Evolutionary conservation across 1,140 invertebrate genomes (phyloP).

Genomic region (Lasioglossum baleicum): DNA sequence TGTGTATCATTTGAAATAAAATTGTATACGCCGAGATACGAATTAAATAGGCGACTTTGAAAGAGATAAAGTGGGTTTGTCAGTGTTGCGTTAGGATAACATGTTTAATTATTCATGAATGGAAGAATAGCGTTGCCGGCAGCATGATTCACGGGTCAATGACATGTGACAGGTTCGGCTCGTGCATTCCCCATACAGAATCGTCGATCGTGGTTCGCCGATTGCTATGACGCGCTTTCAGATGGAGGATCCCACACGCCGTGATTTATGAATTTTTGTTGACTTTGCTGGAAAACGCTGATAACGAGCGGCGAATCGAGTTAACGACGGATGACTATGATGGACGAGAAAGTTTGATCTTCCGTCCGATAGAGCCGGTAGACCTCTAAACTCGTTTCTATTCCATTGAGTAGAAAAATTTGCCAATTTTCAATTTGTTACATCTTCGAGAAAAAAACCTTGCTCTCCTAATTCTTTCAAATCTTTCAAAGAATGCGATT

Average conservation of each 20-base stretch:
- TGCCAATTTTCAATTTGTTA: no score
- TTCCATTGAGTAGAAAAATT: no score
- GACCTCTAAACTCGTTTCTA: no score
- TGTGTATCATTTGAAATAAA: no score
- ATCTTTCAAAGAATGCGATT: no score
- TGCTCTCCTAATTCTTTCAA: no score
- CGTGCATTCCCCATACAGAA: conserved; percentile 9
- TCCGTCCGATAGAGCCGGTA: no score
- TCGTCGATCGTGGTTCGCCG: conserved; percentile 1
- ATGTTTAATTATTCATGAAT: conserved; percentile 22
- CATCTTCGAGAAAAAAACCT: no score
- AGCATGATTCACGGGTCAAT: background rate
- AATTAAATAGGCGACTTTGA: no score
- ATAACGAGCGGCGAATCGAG: conserved; percentile 25
- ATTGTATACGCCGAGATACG: no score
- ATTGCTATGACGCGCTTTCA: conserved; percentile 7
- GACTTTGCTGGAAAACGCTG: background rate
- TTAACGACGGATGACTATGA: background rate
- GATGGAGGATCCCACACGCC: background rate
- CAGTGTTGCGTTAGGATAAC: background rate
- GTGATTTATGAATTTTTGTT: conserved; percentile 43
- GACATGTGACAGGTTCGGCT: background rate
- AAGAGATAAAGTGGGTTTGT: background rate
- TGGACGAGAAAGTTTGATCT: background rate
- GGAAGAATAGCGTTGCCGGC: background rate